Evolutionary conservation across 1,140 invertebrate species (phyloP).

Genomic region (Charaxes varanes): DNA sequence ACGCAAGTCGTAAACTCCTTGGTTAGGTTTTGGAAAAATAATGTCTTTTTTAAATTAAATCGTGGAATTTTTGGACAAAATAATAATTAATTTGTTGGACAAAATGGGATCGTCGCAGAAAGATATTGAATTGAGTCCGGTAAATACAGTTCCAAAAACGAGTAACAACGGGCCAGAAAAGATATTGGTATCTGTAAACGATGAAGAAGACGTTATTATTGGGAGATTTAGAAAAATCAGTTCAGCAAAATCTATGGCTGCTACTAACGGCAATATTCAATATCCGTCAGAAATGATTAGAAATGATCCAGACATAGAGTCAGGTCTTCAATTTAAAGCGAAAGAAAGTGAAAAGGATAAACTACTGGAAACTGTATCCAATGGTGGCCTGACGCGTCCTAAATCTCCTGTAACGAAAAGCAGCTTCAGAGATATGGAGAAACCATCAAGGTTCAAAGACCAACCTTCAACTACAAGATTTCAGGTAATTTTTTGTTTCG

Average conservation of each 20-base stretch:
- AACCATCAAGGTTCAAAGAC: conserved; percentile 75
- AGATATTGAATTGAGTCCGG: conserved; percentile 59
- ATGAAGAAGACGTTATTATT: conserved; percentile 69
- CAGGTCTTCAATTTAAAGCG: conserved; percentile 52
- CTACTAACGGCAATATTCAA: conserved; percentile 65
- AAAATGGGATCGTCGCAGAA: conserved; percentile 53
- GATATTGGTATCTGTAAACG: conserved; percentile 34
- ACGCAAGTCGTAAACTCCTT: too few species aligned
- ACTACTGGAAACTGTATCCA: conserved; percentile 27
- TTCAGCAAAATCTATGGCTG: conserved; percentile 72
- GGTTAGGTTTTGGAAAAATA: not conserved
- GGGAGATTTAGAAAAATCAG: conserved; percentile 71
- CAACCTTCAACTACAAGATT: conserved; percentile 76
- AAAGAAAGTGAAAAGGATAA: conserved; percentile 44
- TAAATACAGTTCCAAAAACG: conserved; percentile 29
- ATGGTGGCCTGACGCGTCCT: conserved; percentile 29
- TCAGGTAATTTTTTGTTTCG: too few species aligned
- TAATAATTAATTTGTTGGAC: too few species aligned
- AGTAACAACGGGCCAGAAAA: conserved; percentile 25
- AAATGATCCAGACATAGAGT: conserved; percentile 50
- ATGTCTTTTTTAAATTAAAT: conserved; percentile 30
- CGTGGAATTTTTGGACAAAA: conserved; percentile 6
- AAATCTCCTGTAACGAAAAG: conserved; percentile 70
- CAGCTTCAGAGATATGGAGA: conserved; percentile 77
- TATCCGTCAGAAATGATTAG: conserved; percentile 51